phyloP scores from a whole-genome alignment of 1,140 invertebrate species.

The Lepidurus packardi region DNA sequence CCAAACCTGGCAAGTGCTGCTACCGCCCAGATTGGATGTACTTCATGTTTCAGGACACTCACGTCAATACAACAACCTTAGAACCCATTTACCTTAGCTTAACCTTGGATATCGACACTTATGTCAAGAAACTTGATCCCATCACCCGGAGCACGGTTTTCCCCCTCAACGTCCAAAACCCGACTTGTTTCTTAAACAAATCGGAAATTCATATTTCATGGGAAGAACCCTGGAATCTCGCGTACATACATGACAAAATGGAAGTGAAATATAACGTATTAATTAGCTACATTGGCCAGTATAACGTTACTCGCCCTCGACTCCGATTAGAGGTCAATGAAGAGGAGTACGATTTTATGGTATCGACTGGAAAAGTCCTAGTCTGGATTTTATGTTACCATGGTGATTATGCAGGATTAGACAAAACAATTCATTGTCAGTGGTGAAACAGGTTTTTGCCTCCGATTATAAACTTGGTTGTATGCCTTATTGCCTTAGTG shows the following conservation, averaged over 20 bases:
- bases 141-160: not conserved
- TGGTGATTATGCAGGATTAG: not conserved
- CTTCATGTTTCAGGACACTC: not conserved
- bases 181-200: not conserved
- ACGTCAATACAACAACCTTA: not conserved
- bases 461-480: not conserved
- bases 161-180: not conserved
- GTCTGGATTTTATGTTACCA: not conserved
- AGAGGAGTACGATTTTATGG: not conserved
- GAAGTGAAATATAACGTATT: not conserved
- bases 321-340: not conserved
- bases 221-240: not conserved
- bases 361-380: not conserved
- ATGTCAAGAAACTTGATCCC: not conserved
- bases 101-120: not conserved
- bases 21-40: not conserved
- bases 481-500: no score
- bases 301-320: not conserved
- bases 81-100: not conserved
- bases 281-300: not conserved
- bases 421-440: constrained; percentile 9
- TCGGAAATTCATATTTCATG: not conserved
- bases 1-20: not conserved
- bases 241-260: not conserved
- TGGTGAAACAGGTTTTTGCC: not conserved